These are phyloP conservation scores for Rhinatrema bivittatum DNA, from an alignment of 2,797 vertebrate species.

Conservation along the genomic window DNA sequence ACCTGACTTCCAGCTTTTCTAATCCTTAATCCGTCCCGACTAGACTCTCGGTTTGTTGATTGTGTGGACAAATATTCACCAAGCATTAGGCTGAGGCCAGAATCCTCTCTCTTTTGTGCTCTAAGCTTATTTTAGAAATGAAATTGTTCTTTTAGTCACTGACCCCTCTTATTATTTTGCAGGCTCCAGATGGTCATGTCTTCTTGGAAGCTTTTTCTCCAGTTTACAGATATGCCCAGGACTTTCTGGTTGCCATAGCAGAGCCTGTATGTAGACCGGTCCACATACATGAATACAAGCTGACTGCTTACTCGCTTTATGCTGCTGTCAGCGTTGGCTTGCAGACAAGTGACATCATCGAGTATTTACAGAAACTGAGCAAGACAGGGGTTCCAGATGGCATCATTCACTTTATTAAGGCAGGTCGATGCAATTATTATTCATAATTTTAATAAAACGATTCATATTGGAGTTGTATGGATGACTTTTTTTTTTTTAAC, in stretches of 20 bases:
- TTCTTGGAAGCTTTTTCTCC: slow-evolving; percentile 96
- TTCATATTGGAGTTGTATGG: too few species aligned
- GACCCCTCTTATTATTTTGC: slow-evolving; percentile 10
- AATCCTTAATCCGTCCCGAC: too few species aligned
- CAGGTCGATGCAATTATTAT: slow-evolving; percentile 35
- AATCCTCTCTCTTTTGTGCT: too few species aligned
- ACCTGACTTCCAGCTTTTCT: too few species aligned
- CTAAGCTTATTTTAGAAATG: too few species aligned
- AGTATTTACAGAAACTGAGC: slow-evolving; percentile 94
- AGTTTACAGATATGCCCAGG: slow-evolving; percentile 92
- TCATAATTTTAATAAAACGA: neutral
- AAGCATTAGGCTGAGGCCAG: too few species aligned
- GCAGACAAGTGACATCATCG: slow-evolving; percentile 90
- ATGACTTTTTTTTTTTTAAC: too few species aligned
- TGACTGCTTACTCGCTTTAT: slow-evolving; percentile 92
- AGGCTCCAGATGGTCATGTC: slow-evolving; percentile 97
- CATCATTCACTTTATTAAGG: slow-evolving; percentile 94
- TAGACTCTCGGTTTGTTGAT: too few species aligned
- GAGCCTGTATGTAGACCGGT: slow-evolving; percentile 90
- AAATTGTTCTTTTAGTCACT: too few species aligned
- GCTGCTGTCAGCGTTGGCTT: slow-evolving; percentile 93
- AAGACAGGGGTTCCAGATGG: slow-evolving; percentile 94
- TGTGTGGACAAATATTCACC: too few species aligned
- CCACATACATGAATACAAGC: slow-evolving; percentile 89
- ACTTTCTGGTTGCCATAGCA: slow-evolving; percentile 92